Conservation (phyloP, 2,888 invertebrate species). For the Spilosoma lubricipeda region DNA sequence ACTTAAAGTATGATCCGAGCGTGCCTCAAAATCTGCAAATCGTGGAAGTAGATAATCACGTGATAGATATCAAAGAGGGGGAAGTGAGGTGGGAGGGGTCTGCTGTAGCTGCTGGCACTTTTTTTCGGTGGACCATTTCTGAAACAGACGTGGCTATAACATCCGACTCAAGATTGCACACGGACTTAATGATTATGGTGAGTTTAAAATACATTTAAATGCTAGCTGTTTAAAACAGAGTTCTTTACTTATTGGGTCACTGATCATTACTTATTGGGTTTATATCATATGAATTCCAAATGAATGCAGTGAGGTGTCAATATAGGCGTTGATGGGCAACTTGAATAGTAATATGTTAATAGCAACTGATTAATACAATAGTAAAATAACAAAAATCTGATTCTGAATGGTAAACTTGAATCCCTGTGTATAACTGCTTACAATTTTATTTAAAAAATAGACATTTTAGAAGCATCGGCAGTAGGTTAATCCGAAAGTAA, state of each 20-base stretch:
- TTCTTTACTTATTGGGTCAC: not conserved
- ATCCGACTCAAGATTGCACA: conserved; percentile 71
- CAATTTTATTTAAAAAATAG: not conserved
- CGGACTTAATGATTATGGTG: conserved; percentile 81
- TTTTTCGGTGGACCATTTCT: conserved; percentile 74
- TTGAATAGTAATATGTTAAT: not conserved
- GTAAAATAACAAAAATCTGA: not conserved
- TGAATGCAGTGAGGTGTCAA: not conserved
- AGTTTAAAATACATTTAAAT: conserved; percentile 38
- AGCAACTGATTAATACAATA: not conserved
- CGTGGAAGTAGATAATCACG: conserved; percentile 76
- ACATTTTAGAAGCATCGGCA: not conserved
- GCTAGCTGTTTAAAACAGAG: not conserved
- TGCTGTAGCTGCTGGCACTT: conserved; percentile 73
- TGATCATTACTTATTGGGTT: not conserved
- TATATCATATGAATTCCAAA: not conserved
- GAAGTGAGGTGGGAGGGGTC: conserved; percentile 69
- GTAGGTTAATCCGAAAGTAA: no score
- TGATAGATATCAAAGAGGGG: conserved; percentile 77
- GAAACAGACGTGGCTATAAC: conserved; percentile 74
- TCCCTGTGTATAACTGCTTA: not conserved
- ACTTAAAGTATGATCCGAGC: conserved; percentile 78
- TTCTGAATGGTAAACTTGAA: not conserved
- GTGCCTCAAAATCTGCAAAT: conserved; percentile 81
- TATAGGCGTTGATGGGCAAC: not conserved